Conservation (phyloP, 2,888 invertebrate genomes). For the Leucoma salicis region DNA sequence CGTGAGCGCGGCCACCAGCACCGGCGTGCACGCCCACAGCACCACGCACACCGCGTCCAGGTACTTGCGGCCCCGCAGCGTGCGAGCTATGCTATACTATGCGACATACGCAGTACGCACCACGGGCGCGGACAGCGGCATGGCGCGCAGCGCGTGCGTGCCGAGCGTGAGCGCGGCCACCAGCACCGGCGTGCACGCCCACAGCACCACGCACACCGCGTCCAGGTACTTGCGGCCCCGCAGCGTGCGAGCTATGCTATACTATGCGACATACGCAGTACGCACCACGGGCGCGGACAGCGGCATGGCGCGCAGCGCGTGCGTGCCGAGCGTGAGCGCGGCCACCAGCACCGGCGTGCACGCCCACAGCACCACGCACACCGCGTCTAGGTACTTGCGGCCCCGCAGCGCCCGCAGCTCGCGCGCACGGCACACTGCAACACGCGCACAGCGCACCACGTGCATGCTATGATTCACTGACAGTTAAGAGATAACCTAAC, state of each 20-base stretch:
- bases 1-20: too few species aligned
- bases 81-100: too few species aligned
- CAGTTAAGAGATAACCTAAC: too few species aligned
- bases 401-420: constrained; percentile 91
- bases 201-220: constrained; percentile 98
- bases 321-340: constrained; percentile 90
- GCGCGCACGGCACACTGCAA: too few species aligned
- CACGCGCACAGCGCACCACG: too few species aligned
- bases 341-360: constrained; percentile 96
- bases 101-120: background rate
- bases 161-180: constrained; percentile 93
- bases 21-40: too few species aligned
- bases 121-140: background rate
- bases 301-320: constrained; percentile 88
- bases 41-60: too few species aligned
- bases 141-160: constrained; percentile 85
- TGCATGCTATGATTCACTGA: too few species aligned
- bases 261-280: too few species aligned
- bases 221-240: constrained; percentile 98
- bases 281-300: constrained; percentile 92
- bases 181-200: constrained; percentile 98
- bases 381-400: constrained; percentile 97
- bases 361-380: constrained; percentile 99
- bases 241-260: too few species aligned
- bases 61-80: too few species aligned